These are phyloP conservation scores for Pomatostomus ruficeps DNA, from an alignment of 2,113 vertebrate species.

Conservation along the genomic window DNA sequence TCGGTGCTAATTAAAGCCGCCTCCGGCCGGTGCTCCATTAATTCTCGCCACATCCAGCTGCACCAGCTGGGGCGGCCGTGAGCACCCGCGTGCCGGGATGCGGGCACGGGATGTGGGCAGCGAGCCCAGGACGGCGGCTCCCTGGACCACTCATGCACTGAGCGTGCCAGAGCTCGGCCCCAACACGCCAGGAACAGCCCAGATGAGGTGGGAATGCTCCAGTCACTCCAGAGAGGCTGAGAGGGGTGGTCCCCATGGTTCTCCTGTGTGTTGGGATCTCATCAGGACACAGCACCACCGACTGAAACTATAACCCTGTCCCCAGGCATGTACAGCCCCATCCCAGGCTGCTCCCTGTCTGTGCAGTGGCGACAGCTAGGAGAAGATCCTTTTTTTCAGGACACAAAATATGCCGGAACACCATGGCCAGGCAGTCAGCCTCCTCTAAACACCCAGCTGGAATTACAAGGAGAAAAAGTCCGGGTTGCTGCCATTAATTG, in stretches of 20 bases:
- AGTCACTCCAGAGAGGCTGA: too few species aligned
- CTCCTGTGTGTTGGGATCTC: not conserved
- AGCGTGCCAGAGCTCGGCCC: not conserved
- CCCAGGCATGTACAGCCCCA: not conserved
- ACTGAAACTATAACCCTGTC: not conserved
- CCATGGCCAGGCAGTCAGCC: not conserved
- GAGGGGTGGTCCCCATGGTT: rapidly evolving
- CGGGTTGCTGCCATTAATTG: not conserved
- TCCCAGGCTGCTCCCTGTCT: not conserved
- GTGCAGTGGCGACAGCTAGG: not conserved
- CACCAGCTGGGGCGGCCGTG: not conserved
- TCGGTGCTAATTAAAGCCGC: constrained; percentile 28
- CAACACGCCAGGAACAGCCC: not conserved
- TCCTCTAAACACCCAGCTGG: not conserved
- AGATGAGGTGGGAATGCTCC: not conserved
- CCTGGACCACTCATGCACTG: not conserved
- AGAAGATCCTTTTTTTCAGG: not conserved
- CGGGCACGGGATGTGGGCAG: not conserved
- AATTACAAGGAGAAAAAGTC: not conserved
- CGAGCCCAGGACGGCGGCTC: not conserved
- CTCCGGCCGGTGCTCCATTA: constrained; percentile 13
- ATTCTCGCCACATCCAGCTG: constrained; percentile 57
- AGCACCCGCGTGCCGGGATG: not conserved
- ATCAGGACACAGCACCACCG: not conserved
- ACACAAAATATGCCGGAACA: not conserved